Evolutionary conservation across 2,797 vertebrate species (phyloP).

Genomic region (Notolabrus celidotus): DNA sequence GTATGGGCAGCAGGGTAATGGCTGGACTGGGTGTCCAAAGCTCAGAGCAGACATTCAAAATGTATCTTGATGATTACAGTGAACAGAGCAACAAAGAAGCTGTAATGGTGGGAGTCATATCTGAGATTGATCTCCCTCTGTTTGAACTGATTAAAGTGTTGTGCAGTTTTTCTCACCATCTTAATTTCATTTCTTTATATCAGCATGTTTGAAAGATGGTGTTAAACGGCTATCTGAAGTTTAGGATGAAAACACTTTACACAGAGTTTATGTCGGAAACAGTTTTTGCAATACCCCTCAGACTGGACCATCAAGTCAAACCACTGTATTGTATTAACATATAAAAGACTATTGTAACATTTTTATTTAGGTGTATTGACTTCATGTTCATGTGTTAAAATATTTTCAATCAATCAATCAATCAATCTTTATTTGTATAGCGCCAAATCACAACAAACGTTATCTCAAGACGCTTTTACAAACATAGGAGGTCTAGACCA

Average conservation of each 20-base stretch:
- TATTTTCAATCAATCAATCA: no score
- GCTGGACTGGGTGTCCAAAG: slow-evolving; percentile 27
- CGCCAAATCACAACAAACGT: no score
- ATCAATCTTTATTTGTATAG: no score
- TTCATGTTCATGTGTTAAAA: no score
- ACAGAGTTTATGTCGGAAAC: neutral
- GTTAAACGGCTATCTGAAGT: neutral
- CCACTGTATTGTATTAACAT: neutral
- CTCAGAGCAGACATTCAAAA: slow-evolving; percentile 53
- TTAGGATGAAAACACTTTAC: neutral
- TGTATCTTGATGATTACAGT: slow-evolving; percentile 38
- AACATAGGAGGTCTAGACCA: no score
- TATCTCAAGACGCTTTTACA: no score
- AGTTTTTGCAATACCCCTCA: neutral
- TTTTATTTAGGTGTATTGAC: no score
- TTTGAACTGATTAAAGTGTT: slow-evolving; percentile 23
- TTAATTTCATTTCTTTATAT: slow-evolving; percentile 19
- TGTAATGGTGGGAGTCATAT: slow-evolving; percentile 30
- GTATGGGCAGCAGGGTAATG: slow-evolving; percentile 51
- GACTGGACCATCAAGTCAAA: neutral
- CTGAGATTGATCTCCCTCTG: slow-evolving; percentile 39
- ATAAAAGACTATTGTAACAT: no score
- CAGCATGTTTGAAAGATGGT: slow-evolving; percentile 19
- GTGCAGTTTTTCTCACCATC: slow-evolving; percentile 14
- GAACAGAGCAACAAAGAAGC: slow-evolving; percentile 32